These are phyloP conservation scores for Apostichopus japonicus DNA, from an alignment of 35 echinoderm and acorn worm species.

Conservation along the genomic window DNA sequence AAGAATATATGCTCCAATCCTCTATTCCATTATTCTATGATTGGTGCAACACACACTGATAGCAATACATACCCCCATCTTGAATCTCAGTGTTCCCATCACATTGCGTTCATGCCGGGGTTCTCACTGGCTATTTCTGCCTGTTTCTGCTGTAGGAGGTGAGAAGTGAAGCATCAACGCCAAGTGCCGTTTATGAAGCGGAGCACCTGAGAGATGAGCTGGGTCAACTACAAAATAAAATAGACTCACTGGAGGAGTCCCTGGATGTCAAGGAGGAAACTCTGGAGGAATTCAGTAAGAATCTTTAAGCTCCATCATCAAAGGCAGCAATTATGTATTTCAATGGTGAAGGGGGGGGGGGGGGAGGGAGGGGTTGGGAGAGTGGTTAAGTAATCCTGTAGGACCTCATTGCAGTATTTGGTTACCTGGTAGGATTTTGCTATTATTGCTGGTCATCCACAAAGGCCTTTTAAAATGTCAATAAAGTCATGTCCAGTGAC, in stretches of 20 bases:
- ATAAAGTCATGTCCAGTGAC: no score
- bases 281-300: constrained; percentile 86
- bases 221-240: constrained; percentile 74
- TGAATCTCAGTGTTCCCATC: not conserved
- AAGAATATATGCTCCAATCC: not conserved
- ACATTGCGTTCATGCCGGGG: not conserved
- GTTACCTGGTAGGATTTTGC: no score
- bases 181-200: constrained; percentile 89
- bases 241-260: constrained; percentile 78
- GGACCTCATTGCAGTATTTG: no score
- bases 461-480: no score
- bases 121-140: not conserved
- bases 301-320: no score
- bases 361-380: no score
- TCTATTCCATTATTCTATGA: no score
- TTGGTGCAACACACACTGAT: no score
- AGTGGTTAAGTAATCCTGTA: no score
- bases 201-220: constrained; percentile 84
- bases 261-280: constrained; percentile 91
- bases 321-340: no score
- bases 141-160: constrained; percentile 58
- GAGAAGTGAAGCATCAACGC: constrained; percentile 77
- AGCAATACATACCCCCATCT: no score
- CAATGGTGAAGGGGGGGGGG: not conserved
- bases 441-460: no score